Percentiles rank a stretch among this genome's conserved stretches.
These are phyloP conservation scores for Aythya fuligula DNA, from an alignment of 2,797 vertebrate genomes.

Conservation along the genomic window DNA sequence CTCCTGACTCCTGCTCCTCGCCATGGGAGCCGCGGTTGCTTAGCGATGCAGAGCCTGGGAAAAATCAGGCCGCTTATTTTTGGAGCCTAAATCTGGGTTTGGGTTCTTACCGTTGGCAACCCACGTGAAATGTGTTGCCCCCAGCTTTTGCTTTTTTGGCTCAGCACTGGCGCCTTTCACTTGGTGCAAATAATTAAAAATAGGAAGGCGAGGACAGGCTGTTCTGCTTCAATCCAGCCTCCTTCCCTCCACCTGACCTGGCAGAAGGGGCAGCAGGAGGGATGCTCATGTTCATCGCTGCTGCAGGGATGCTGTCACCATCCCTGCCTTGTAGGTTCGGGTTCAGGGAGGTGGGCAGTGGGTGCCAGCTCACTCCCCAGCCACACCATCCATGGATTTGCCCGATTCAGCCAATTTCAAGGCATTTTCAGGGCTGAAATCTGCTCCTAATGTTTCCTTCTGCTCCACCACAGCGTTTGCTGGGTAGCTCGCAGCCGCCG, in stretches of 20 bases:
- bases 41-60: constrained; percentile 12
- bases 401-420: neutral
- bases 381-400: neutral
- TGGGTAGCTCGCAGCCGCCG: constrained; percentile 81
- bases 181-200: neutral
- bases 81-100: constrained; percentile 63
- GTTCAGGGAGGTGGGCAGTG: neutral
- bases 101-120: neutral
- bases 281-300: neutral
- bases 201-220: neutral
- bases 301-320: neutral
- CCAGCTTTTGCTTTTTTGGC: neutral
- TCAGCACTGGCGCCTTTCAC: rapidly evolving
- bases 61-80: constrained; percentile 54
- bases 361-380: no score
- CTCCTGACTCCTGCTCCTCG: neutral
- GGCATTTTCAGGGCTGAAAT: neutral
- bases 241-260: neutral
- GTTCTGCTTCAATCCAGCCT: neutral
- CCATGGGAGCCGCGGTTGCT: constrained; percentile 2
- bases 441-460: neutral
- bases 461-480: constrained; percentile 78
- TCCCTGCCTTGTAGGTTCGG: neutral
- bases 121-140: neutral
- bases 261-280: neutral